Evolutionary conservation across 2,888 invertebrate genomes (phyloP).

Genomic region (Petrolisthes cinctipes): DNA sequence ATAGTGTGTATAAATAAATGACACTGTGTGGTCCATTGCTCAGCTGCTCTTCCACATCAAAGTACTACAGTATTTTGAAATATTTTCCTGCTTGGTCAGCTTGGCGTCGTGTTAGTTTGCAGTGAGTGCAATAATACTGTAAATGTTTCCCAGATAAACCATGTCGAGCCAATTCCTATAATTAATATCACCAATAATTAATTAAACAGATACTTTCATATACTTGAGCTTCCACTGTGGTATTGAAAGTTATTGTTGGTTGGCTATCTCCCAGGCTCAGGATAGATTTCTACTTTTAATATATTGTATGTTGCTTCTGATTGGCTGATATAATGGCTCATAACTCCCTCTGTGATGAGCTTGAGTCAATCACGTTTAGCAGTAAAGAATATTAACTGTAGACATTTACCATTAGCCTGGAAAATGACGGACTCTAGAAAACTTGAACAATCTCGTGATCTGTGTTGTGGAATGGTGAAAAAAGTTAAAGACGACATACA

Average conservation of each 20-base stretch:
- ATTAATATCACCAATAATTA: not conserved
- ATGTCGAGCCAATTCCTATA: not conserved
- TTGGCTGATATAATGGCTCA: too few relatives aligned
- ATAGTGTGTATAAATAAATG: slow-evolving; percentile 20
- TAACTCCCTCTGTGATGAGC: too few relatives aligned
- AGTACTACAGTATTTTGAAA: slow-evolving; percentile 22
- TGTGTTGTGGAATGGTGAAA: too few relatives aligned
- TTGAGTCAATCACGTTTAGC: too few relatives aligned
- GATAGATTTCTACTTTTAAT: too few relatives aligned
- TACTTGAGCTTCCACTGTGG: slow-evolving; percentile 58
- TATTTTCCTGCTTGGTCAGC: not conserved
- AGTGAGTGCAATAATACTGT: slow-evolving; percentile 20
- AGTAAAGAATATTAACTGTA: too few relatives aligned
- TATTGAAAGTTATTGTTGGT: slow-evolving; percentile 54
- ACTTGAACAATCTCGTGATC: too few relatives aligned
- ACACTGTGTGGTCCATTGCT: slow-evolving; percentile 28
- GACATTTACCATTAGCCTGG: too few relatives aligned
- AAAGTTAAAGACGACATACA: too few relatives aligned
- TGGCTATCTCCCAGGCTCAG: too few relatives aligned
- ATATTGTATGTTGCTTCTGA: too few relatives aligned
- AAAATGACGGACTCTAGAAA: not conserved
- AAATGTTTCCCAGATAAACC: not conserved
- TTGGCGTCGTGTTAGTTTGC: not conserved
- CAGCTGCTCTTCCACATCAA: slow-evolving; percentile 50
- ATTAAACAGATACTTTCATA: slow-evolving; percentile 38